Percentiles rank a stretch among this genome's conserved stretches.
Evolutionary conservation across 2,888 invertebrate species (phyloP).

Genomic region (Chymomyza procnemis): DNA sequence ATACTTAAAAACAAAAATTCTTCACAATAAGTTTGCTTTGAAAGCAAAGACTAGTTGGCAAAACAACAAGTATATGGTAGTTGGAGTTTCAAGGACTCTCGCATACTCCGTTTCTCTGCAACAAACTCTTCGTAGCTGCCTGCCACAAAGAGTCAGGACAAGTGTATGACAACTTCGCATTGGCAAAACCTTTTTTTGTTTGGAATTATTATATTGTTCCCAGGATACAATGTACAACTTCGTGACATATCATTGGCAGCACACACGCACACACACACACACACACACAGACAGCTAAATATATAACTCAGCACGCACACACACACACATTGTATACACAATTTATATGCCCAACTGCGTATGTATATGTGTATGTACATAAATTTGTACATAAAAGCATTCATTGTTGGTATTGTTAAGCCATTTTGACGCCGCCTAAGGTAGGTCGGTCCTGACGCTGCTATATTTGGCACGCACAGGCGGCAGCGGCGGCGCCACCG

Average conservation of each 20-base stretch:
- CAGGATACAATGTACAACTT: not conserved
- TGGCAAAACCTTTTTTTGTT: not conserved
- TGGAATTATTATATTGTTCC: not conserved
- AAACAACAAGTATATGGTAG: too few relatives aligned
- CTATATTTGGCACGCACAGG: constrained; percentile 61
- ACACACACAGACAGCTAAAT: not conserved
- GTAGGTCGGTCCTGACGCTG: constrained; percentile 52
- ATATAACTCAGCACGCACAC: not conserved
- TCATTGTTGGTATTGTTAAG: not conserved
- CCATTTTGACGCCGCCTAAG: constrained; percentile 33
- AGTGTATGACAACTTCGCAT: not conserved
- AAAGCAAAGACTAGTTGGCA: too few relatives aligned
- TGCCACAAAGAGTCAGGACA: too few relatives aligned
- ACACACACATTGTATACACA: not conserved
- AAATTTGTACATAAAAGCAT: not conserved
- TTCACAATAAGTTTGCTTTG: too few relatives aligned
- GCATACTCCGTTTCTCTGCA: too few relatives aligned
- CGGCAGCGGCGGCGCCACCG: not conserved
- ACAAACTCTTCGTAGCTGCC: too few relatives aligned
- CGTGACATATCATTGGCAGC: not conserved
- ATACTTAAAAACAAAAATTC: too few relatives aligned
- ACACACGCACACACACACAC: too few relatives aligned
- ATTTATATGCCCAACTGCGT: not conserved
- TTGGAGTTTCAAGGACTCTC: too few relatives aligned
- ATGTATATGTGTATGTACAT: not conserved